Evolutionary conservation across 1,140 invertebrate genomes (phyloP).

Genomic region (Caenorhabditis brenneri): DNA sequence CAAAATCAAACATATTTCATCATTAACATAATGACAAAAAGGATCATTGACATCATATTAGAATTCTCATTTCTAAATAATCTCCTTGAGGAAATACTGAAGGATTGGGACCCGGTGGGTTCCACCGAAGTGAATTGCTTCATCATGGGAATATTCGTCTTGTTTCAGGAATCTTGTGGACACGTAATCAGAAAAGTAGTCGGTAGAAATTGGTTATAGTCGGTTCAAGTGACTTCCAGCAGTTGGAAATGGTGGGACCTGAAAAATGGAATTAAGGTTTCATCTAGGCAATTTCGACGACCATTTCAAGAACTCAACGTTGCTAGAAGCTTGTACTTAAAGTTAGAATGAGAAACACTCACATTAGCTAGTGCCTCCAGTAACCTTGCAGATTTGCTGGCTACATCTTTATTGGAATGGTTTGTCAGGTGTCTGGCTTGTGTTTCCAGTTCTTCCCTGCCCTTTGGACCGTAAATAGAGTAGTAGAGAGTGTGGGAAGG

Average conservation of each 20-base stretch:
- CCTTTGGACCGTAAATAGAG: constrained; percentile 56
- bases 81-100: too few relatives aligned
- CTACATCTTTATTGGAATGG: constrained; percentile 49
- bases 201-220: background rate
- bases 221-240: constrained; percentile 36
- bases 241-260: constrained; percentile 30
- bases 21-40: too few relatives aligned
- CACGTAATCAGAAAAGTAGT: background rate
- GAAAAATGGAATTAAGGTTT: background rate
- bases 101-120: background rate
- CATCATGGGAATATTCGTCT: background rate
- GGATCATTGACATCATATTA: background rate
- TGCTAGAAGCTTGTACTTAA: too few relatives aligned
- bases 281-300: too few relatives aligned
- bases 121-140: constrained; percentile 22
- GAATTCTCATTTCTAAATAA: too few relatives aligned
- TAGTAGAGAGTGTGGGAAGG: constrained; percentile 55
- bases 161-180: background rate
- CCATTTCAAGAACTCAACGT: too few relatives aligned
- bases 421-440: background rate
- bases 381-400: constrained; percentile 51
- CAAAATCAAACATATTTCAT: too few relatives aligned
- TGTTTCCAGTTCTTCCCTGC: constrained; percentile 51
- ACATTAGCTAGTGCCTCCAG: constrained; percentile 52
- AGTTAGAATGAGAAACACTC: background rate